Conservation (phyloP, 2,888 invertebrate species). For the Beris chalybata region DNA sequence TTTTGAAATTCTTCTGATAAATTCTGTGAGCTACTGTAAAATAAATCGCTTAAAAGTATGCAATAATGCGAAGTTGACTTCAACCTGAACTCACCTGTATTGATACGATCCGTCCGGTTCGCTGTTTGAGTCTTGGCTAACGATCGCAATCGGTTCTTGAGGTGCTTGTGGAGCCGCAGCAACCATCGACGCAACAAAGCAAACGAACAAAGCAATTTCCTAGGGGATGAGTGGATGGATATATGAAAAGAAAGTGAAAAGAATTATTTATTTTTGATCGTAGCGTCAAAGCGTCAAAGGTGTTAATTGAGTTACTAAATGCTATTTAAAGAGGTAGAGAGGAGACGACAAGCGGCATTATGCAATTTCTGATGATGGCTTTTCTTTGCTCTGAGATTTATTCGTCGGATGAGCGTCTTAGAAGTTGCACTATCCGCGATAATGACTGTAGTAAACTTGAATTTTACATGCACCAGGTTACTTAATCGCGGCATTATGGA, state of each 20-base stretch:
- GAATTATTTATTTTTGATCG: too few relatives aligned
- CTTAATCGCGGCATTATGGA: neutral
- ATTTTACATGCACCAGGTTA: neutral
- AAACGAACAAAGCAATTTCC: constrained; percentile 50
- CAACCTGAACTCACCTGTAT: constrained; percentile 62
- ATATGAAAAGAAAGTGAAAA: neutral
- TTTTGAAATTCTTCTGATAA: too few relatives aligned
- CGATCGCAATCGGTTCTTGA: constrained; percentile 65
- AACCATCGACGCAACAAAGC: constrained; percentile 53
- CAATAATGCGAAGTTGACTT: too few relatives aligned
- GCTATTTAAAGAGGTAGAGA: too few relatives aligned
- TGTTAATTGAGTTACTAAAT: too few relatives aligned
- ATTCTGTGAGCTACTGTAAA: too few relatives aligned
- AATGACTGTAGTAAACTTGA: constrained; percentile 17
- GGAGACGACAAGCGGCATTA: too few relatives aligned
- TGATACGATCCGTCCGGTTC: constrained; percentile 73
- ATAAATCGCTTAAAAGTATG: too few relatives aligned
- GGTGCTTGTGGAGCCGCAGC: constrained; percentile 62
- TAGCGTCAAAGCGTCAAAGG: too few relatives aligned
- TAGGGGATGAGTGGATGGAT: constrained; percentile 39
- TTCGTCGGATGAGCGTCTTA: neutral
- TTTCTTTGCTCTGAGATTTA: too few relatives aligned
- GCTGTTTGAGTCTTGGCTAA: constrained; percentile 72
- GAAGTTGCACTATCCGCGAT: neutral
- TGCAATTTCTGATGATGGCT: too few relatives aligned